Base-by-base conservation (phyloP, 2,113 vertebrate species). In the Falcunculus frontatus region DNA sequence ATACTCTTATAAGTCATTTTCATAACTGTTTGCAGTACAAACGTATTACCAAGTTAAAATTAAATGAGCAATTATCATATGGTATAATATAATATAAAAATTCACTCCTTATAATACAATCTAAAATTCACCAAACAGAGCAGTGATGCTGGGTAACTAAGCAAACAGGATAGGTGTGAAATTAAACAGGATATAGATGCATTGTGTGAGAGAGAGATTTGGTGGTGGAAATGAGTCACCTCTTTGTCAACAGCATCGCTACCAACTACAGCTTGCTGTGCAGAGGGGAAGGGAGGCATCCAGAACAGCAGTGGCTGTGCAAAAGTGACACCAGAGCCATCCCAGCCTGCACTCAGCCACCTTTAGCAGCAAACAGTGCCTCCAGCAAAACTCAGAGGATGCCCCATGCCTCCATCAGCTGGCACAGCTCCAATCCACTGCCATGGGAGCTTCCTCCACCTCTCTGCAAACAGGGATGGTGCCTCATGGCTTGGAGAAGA, bases 81-180 rank as follows among this genome's bases (percentile, higher is more conserved):
- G 65, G 44, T 33, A 49, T 62, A 89, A 78, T 77, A 65, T 19
- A 84, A 79, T 46, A 47, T 9, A 75, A 89, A 90, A 75, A 72
- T 69, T 65, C 46, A 42, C 25, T 87, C 72, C 72, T 65, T 88
- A n/a, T 19, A 85, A 83, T 26, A 17, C 33, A 35, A 84, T 67
- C 87, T 46, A 49, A 95, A 94, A 55, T 64, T 70, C 90, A 67
- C 63, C 79, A 65, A 83, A 77, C 11, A 78, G 63, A 92, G 42
- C 29, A 81, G 76, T 16, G 78, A 23, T 67, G 64, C 79, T 63
- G 17, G 21, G 47, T 69, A 93, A 63, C 74, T 70, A 37, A 88
- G 87, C 88, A 96, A 94, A 96, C 96, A 96, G 95, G 92, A 92
- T 95, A 96, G 93, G 88, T 95, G 90, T 92, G 88, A 96, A 93